A percentile compares a stretch with the other conserved stretches of the same genome.
Conservation (phyloP, 2,797 vertebrate genomes). For the Lutra lutra region DNA sequence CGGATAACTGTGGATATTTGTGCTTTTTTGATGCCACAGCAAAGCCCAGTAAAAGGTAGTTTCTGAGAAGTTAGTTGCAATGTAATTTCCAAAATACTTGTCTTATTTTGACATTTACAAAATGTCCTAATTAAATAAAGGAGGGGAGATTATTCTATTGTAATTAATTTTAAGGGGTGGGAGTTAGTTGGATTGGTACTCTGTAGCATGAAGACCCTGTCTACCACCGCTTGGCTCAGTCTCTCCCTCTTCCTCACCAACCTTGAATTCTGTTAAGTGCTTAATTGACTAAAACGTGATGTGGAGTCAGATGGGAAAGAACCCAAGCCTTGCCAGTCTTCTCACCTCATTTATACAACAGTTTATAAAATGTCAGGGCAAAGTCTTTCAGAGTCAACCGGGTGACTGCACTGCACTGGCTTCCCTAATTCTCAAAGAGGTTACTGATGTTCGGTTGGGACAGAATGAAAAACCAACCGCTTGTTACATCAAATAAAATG, state of each 20-base stretch:
- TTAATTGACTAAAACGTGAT: not conserved
- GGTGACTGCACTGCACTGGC: not conserved
- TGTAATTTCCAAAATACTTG: not conserved
- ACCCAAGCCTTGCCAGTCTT: not conserved
- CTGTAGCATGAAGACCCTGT: not conserved
- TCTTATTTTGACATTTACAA: not conserved
- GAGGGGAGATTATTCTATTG: not conserved
- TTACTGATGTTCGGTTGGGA: not conserved
- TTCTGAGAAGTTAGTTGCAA: not conserved
- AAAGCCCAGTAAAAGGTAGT: not conserved
- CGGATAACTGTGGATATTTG: not conserved
- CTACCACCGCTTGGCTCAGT: not conserved
- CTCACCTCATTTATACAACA: not conserved
- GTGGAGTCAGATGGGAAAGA: not conserved
- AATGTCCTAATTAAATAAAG: not conserved
- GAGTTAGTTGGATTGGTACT: not conserved
- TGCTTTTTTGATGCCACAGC: not conserved
- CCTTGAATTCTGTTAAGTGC: not conserved
- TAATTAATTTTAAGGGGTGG: not conserved
- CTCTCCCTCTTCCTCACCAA: not conserved
- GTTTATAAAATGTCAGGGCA: slow-evolving; percentile 35
- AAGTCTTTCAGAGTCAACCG: not conserved
- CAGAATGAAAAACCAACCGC: not conserved
- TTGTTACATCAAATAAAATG: slow-evolving; percentile 58
- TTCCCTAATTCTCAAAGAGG: not conserved